Evolutionary conservation across 1,140 invertebrate genomes (phyloP).

Genomic region (Aphaenogaster floridana): DNA sequence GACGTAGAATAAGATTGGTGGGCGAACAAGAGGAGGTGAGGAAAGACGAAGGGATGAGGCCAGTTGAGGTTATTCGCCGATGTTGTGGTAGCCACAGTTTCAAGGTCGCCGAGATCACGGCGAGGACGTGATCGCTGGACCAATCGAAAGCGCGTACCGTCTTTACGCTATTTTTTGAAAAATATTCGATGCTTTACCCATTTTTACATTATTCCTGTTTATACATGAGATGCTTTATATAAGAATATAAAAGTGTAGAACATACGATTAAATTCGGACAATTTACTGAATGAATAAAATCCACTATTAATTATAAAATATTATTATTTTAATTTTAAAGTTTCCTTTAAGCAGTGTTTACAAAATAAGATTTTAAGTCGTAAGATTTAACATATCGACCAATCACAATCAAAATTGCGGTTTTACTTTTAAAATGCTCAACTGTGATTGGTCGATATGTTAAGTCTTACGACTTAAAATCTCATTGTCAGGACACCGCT

Average conservation of each 20-base stretch:
- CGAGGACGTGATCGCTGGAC: conserved; percentile 78
- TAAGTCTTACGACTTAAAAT: no score
- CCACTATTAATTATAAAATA: not conserved
- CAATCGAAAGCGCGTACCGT: conserved; percentile 64
- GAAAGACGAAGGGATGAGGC: conserved; percentile 64
- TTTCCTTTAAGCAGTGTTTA: no score
- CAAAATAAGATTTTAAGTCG: no score
- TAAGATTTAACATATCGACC: no score
- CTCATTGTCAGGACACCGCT: no score
- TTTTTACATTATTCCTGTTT: conserved; percentile 45
- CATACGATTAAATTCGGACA: not conserved
- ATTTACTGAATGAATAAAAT: not conserved
- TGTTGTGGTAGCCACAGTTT: conserved; percentile 76
- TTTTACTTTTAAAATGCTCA: no score
- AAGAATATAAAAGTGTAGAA: not conserved
- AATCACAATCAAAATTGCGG: no score
- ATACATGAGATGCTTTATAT: not conserved
- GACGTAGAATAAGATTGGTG: conserved; percentile 46
- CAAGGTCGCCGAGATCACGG: conserved; percentile 82
- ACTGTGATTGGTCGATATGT: no score
- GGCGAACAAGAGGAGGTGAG: conserved; percentile 51
- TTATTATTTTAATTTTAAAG: not conserved
- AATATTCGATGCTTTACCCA: conserved; percentile 60
- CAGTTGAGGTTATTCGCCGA: conserved; percentile 77
- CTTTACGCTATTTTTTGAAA: conserved; percentile 66